Base-by-base conservation (phyloP, 2,113 vertebrate species). In the Salminus brasiliensis region DNA sequence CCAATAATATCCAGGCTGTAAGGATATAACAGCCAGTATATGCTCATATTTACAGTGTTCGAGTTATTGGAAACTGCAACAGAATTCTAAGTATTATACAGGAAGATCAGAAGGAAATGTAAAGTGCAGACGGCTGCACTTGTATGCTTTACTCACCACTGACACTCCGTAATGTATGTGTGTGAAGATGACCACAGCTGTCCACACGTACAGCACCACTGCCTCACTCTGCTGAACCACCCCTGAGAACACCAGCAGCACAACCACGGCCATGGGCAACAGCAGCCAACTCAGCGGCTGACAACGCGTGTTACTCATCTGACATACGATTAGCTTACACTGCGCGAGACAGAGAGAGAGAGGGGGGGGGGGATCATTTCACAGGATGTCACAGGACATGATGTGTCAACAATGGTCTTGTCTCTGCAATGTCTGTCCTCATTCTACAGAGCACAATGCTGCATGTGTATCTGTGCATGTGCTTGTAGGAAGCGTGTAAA, bases 301-400 rank as follows among this genome's bases (percentile, higher is more conserved):
- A 84, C 98, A 99, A 1, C 97, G 94, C 0, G 97, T 99, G 88
- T 93, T 98, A 86, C 96, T 99, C 98, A 99, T 99, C 88, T 99
- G 98, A 81, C 97, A 98, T 83, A 99, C 98, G 0, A 99, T 99
- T 88, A 99, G 94, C 71, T 96, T 96, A 89, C 98, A 99, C 98
- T 99, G 92, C 71, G 74, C 1, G 53, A 73, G 9, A 9, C 62
- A 74, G 36, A 72, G 53, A 18, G 32, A 45, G 6, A 12, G 12
- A 25, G 36, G 39, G 25, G 53, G 15, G 39, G 43, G 62, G 32
- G 34, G 23, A 57, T n/a, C 25, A 59, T 13, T 8, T 59, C 55
- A 59, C 55, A 59, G 41, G 9, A 43, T 3, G 12, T 43, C 1
- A 55, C 10, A n/a, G 4, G 52, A 1, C 52, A 55, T 1, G 2